Evolutionary conservation across 2,797 vertebrate genomes (phyloP), one percentile per base, ranked within the genome.

Genomic region (Crax fasciolata): DNA sequence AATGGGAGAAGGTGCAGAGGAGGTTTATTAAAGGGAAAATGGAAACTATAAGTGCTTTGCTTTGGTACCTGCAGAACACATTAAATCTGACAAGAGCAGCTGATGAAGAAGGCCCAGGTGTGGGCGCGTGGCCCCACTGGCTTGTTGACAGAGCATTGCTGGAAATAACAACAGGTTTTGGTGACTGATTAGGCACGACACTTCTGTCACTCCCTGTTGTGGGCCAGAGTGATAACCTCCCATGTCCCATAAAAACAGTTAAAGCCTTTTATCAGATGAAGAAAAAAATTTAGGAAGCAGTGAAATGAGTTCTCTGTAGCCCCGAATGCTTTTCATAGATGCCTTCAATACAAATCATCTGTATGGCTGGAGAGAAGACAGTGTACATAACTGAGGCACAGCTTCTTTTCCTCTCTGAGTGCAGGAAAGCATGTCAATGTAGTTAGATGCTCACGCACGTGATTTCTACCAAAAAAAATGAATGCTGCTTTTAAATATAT

Each of bases 151-250:
- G 93, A 84, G 78, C 79, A 10, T 70, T 84, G 96, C 93, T 88
- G 94, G 82, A 76, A 92, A 6, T 62, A 70, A 75, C 91, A 55
- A 25, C 76, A 27, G 74, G 58, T 84, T 83, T 83, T 27, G 28
- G 54, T 93, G 96, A 97, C 90, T 95, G 95, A 93, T 90, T 67
- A 94, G 88, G 94, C 67, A 49, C 28, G 52, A 95, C 95, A 79
- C 94, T 97, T 94, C 94, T 98, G 96, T 97, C 97, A 95, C 93
- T 97, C 96, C 95, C 92, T 85, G 65, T 71, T n/a, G 21, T 55
- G 93, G 85, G 30, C 35, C n/a, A 58, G 59, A 84, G 27, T 88
- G 91, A 48, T 89, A 32, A 1, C 87, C 87, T 89, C 86, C 89
- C 81, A 28, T 13, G 43, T 83, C 72, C 89, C 54, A 9, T 67